Evolutionary conservation across 1,140 invertebrate genomes (phyloP).

Genomic region (Drosophila asahinai): DNA sequence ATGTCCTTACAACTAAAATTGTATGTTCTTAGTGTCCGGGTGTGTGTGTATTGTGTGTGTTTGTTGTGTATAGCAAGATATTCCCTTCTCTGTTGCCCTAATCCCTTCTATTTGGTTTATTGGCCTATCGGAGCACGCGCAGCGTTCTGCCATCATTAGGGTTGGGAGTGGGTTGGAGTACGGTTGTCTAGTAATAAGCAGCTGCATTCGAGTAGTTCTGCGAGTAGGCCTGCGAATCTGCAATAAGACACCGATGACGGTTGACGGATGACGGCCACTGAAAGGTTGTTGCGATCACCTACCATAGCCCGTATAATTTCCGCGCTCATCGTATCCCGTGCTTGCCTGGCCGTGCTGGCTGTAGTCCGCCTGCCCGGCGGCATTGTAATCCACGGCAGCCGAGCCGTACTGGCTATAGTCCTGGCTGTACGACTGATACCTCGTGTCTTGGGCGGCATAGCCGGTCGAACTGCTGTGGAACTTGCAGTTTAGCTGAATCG

Average conservation of each 20-base stretch:
- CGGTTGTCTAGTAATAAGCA: constrained; percentile 77
- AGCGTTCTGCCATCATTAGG: constrained; percentile 61
- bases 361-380: constrained; percentile 78
- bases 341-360: constrained; percentile 71
- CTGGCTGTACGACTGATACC: constrained; percentile 78
- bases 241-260: constrained; percentile 31
- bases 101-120: constrained; percentile 68
- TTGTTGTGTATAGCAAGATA: constrained; percentile 60
- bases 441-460: constrained; percentile 75
- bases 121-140: constrained; percentile 73
- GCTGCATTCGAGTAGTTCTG: constrained; percentile 82
- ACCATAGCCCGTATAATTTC: constrained; percentile 81
- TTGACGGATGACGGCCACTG: constrained; percentile 15
- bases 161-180: constrained; percentile 11
- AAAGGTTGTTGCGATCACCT: constrained; percentile 37
- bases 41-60: constrained; percentile 34
- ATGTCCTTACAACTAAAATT: constrained; percentile 62
- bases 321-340: constrained; percentile 74
- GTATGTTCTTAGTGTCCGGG: constrained; percentile 36
- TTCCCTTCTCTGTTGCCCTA: constrained; percentile 57
- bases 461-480: constrained; percentile 62
- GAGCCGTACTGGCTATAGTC: constrained; percentile 83
- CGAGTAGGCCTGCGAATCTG: constrained; percentile 82
- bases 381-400: constrained; percentile 79
- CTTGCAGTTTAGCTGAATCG: neutral